Evolutionary conservation across 2,888 invertebrate species (phyloP), one percentile per base, ranked within the genome.

Genomic region (Drosophila incognita): DNA sequence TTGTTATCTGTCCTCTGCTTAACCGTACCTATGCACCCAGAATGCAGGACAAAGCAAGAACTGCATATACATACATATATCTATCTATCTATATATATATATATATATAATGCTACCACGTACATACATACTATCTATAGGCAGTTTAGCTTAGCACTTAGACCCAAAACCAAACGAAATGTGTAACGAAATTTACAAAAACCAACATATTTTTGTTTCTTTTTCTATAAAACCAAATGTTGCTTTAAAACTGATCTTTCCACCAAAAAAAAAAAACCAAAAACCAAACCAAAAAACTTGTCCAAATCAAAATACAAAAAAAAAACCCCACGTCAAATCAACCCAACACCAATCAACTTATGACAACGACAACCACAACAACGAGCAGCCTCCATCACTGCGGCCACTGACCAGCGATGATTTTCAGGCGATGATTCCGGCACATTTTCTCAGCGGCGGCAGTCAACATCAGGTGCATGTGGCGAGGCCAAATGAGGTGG

Each of bases 351-450:
- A 58, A 63, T 31, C 31, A 36, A 60, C 59, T 40, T 60, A 27
- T 11, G 46, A n/a, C 18, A 40, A 40, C 38, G 11, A 18, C 15
- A 21, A 51, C 57, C 40, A 57, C 54, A 11, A 49, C 67, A 29
- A 42, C 46, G 67, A 56, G 70, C 82, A 93, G 90, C 85, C 90
- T 72, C 82, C 92, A 82, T 91, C 92, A 75, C 95, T 96, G 94
- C 96, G 96, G 94, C 97, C 97, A 93, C 96, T 97, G 94, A 97
- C 97, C 94, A 97, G 96, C 95, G 97, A 97, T 95, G 97, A 98
- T 94, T 98, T 97, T 95, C 97, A 97, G 95, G 97, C 97, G 94
- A 97, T 98, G 97, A 97, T 97, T 92, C 97, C 98, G 91, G 96
- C 97, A 92, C 97, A 97, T 94, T 98, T 97, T 95, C 96, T 97